Base-by-base conservation (phyloP, 2,888 invertebrate species). In the Agrilus cyanescens region DNA sequence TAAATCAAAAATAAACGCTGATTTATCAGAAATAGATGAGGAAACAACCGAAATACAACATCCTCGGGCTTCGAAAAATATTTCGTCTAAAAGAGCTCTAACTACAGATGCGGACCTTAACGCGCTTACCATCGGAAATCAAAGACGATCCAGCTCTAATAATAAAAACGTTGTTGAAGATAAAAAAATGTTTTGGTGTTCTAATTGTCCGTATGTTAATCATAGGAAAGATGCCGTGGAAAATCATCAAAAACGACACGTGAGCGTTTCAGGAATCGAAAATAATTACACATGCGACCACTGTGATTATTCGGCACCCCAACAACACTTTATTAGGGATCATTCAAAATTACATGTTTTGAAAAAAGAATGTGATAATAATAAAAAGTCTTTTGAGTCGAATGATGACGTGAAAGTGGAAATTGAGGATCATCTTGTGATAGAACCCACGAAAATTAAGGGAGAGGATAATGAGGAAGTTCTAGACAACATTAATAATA, bases 261-360 rank as follows among this genome's bases (percentile, higher is more conserved):
- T 70, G 8, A 74, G 78, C 58, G 66, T 77, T 8, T 73, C 76
- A 4, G 77, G 76, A 36, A 63, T 64, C 1, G 66, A 68, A 37
- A 76, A 76, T 50, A 72, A 70, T 47, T 77, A 79, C 55, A 76
- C 77, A 49, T 91, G 91, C 66, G 76, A 81, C 15, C 82, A 83
- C 61, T 91, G 91, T 63, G 86, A 88, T 66, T 84, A 85, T 61
- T 80, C 82, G 16, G 83, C 83, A 18, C 75, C 79, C 4, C 83
- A 85, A 55, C 77, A 78, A 44, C 78, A 82, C 56, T 77, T 83
- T 50, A 68, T 89, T 30, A 74, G 81, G 33, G 88, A 88, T 54
- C 91, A 91, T 64, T 72, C 80, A 32, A 81, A 83, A 58, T 71
- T 85, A 40, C 90, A 90, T 63, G 87, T 89, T 59, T 66, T 66